phyloP scores from a whole-genome alignment of 2,113 vertebrate species.

The Rhinopithecus roxellana region DNA sequence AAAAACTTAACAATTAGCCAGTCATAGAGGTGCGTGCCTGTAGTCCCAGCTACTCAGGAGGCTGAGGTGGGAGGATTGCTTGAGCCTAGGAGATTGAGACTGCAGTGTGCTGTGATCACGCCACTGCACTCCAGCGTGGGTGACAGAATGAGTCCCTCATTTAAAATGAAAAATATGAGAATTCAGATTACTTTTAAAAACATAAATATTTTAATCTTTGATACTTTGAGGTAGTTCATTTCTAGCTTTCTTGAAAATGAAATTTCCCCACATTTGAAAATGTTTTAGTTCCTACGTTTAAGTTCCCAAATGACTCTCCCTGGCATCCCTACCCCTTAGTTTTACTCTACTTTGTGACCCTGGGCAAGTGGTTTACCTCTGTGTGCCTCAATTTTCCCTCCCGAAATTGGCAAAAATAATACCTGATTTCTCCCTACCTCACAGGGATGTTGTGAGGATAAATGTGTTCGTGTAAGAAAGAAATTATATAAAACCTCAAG shows the following conservation, averaged over 20 bases:
- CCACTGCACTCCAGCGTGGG: no score
- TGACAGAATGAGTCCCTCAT: no score
- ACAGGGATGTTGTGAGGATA: conserved; percentile 79
- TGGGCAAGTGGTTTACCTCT: conserved; percentile 42
- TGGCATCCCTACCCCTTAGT: not conserved
- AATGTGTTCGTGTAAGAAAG: conserved; percentile 68
- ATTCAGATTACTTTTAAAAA: conserved; percentile 35
- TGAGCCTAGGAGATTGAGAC: no score
- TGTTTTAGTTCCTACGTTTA: conserved; percentile 49
- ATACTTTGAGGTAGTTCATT: conserved; percentile 51
- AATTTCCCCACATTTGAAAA: conserved; percentile 46
- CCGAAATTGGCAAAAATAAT: conserved; percentile 59
- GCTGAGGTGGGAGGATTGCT: no score
- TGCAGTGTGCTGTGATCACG: no score
- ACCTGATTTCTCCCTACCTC: conserved; percentile 70
- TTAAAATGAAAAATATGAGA: not conserved
- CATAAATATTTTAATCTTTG: conserved; percentile 31
- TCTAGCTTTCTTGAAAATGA: conserved; percentile 52
- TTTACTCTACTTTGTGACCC: conserved; percentile 40
- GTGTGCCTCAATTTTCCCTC: conserved; percentile 40
- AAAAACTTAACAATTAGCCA: no score
- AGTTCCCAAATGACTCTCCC: not conserved
- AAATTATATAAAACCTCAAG: conserved; percentile 53
- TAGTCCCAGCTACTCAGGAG: no score
- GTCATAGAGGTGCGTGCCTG: no score